These are phyloP conservation scores for Crenuchus spilurus DNA, from an alignment of 2,797 vertebrate genomes.

Conservation along the genomic window DNA sequence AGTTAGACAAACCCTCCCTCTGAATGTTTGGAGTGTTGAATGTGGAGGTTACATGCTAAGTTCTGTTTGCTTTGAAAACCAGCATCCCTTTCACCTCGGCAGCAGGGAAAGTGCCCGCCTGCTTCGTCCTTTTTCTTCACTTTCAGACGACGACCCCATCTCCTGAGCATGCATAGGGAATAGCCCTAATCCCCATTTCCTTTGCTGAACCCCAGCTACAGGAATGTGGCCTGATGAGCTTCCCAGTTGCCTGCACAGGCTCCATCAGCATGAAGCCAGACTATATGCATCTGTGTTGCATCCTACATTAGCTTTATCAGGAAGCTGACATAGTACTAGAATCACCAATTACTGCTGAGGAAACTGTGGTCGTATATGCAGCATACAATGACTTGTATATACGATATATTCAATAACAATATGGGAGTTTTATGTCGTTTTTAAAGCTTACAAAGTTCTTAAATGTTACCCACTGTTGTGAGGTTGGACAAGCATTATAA, in stretches of 20 bases:
- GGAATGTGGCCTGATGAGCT: slow-evolving; percentile 49
- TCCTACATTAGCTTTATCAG: slow-evolving; percentile 4
- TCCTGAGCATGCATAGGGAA: slow-evolving; percentile 39
- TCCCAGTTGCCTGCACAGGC: slow-evolving; percentile 43
- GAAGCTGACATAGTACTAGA: not conserved
- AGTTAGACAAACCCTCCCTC: slow-evolving; percentile 47
- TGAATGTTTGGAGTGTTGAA: slow-evolving; percentile 45
- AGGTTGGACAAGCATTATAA: not conserved
- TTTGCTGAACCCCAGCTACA: slow-evolving; percentile 41
- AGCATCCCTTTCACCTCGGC: slow-evolving; percentile 41
- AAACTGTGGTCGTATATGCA: not conserved
- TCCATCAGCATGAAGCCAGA: slow-evolving; percentile 30
- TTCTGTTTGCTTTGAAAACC: slow-evolving; percentile 50
- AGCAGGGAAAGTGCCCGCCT: slow-evolving; percentile 18
- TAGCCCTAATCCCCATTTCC: slow-evolving; percentile 41
- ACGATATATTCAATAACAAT: not conserved
- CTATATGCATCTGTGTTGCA: slow-evolving; percentile 13
- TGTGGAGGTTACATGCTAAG: slow-evolving; percentile 48
- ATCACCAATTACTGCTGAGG: not conserved
- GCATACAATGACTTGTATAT: not conserved
- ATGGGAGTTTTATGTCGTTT: not conserved
- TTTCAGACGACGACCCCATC: slow-evolving; percentile 38
- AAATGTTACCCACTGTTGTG: not conserved
- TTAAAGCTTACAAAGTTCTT: too few species aligned
- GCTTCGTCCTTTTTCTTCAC: slow-evolving; percentile 27